Percentiles rank a stretch among this genome's conserved stretches.
phyloP scores from a whole-genome alignment of 2,113 vertebrate genomes.

The Podarcis cretensis region DNA sequence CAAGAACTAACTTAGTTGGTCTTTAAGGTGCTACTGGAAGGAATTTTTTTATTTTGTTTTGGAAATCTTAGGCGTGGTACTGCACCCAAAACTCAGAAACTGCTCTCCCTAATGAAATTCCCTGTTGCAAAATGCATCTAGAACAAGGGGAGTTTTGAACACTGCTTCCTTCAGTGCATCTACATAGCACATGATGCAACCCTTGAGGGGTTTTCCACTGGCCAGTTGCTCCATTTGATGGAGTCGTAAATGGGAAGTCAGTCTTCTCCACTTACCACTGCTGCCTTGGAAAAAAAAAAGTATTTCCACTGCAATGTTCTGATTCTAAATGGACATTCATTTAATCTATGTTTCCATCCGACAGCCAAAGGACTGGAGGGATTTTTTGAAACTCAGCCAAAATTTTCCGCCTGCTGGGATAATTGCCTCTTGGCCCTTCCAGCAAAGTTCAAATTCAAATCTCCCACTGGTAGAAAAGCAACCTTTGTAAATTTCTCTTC shows the following conservation, averaged over 20 bases:
- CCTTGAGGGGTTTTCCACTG: neutral
- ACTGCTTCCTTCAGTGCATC: neutral
- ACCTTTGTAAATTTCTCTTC: slow-evolving; percentile 26
- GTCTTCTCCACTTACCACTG: neutral
- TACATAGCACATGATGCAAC: neutral
- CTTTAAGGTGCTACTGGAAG: too few species aligned
- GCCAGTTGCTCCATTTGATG: neutral
- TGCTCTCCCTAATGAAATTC: too few species aligned
- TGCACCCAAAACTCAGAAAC: too few species aligned
- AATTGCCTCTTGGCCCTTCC: slow-evolving; percentile 34
- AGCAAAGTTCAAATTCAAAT: slow-evolving; percentile 37
- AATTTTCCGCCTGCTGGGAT: slow-evolving; percentile 24
- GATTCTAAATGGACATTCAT: slow-evolving; percentile 26
- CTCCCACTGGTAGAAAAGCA: slow-evolving; percentile 39
- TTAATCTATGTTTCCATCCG: slow-evolving; percentile 9
- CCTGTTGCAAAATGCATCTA: too few species aligned
- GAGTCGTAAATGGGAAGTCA: neutral
- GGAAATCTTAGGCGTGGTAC: too few species aligned
- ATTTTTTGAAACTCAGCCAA: slow-evolving; percentile 43
- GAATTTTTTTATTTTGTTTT: too few species aligned
- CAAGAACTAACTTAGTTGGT: too few species aligned
- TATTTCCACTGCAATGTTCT: slow-evolving; percentile 7
- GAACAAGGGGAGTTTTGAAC: too few species aligned
- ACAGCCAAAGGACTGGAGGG: slow-evolving; percentile 35
- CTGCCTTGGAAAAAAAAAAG: neutral